Evolutionary conservation across 2,888 invertebrate genomes (phyloP).

Genomic region (Polyommatus iphigenia): DNA sequence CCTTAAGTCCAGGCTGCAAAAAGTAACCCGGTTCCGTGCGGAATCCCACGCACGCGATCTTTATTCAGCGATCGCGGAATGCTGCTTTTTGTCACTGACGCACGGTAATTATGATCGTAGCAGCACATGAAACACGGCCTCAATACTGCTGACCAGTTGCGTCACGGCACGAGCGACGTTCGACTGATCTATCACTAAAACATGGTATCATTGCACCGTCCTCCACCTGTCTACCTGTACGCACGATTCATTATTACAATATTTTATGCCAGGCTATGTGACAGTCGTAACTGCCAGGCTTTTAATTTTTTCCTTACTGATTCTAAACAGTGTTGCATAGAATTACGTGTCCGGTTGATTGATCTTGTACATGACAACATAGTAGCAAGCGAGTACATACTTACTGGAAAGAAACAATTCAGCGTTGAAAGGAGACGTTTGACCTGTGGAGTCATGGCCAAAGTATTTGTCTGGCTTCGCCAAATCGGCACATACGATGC

Average conservation of each 20-base stretch:
- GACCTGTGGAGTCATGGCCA: slow-evolving; percentile 38
- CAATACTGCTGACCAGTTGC: slow-evolving; percentile 45
- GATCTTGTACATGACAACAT: not conserved
- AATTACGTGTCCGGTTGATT: not conserved
- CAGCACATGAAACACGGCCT: slow-evolving; percentile 47
- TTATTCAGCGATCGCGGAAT: slow-evolving; percentile 55
- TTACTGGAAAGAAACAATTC: slow-evolving; percentile 15
- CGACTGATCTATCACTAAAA: slow-evolving; percentile 19
- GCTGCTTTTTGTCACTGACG: slow-evolving; percentile 57
- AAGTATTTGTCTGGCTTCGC: slow-evolving; percentile 40
- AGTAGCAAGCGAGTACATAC: not conserved
- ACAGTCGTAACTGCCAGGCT: too few species aligned
- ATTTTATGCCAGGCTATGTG: not conserved
- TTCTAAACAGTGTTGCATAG: too few species aligned
- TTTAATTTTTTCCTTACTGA: too few species aligned
- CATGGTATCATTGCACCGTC: not conserved
- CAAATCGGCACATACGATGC: slow-evolving; percentile 43
- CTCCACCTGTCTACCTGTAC: not conserved
- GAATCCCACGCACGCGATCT: slow-evolving; percentile 57
- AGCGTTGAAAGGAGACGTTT: slow-evolving; percentile 28
- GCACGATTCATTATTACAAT: not conserved
- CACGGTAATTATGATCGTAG: slow-evolving; percentile 53
- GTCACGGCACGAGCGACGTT: slow-evolving; percentile 35
- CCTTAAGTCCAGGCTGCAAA: not conserved
- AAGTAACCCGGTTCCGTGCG: slow-evolving; percentile 32